phyloP scores from a whole-genome alignment of 2,113 vertebrate species.

The Bufo gargarizans region DNA sequence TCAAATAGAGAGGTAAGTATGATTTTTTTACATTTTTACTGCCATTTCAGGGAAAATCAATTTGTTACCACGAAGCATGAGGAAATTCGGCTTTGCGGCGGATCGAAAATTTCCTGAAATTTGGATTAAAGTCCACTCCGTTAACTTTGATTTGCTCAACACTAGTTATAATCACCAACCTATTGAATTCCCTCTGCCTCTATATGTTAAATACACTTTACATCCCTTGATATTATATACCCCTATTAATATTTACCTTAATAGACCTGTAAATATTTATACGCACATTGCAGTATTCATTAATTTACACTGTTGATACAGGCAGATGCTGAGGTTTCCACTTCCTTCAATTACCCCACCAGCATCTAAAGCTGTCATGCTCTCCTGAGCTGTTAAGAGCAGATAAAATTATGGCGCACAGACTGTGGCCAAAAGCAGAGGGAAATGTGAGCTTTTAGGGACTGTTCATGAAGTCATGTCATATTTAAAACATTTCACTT shows the following conservation, averaged over 20 bases:
- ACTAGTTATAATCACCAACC: no score
- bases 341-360: not conserved
- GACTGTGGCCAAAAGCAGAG: not conserved
- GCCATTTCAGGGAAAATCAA: no score
- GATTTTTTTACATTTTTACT: no score
- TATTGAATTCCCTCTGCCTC: not conserved
- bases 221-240: not conserved
- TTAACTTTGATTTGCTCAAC: no score
- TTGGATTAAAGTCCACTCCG: no score
- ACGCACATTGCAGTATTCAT: not conserved
- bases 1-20: no score
- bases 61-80: no score
- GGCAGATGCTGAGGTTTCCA: not conserved
- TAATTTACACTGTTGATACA: not conserved
- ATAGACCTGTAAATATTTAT: not conserved
- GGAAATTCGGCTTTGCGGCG: no score
- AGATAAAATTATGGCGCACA: not conserved
- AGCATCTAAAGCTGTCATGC: not conserved
- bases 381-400: not conserved
- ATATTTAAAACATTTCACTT: not conserved
- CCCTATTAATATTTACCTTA: not conserved
- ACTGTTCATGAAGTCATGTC: not conserved
- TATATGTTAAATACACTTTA: not conserved
- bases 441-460: not conserved
- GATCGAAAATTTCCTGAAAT: no score